phyloP scores from a whole-genome alignment of 2,888 invertebrate genomes.

The Sinotaia quadrata region DNA sequence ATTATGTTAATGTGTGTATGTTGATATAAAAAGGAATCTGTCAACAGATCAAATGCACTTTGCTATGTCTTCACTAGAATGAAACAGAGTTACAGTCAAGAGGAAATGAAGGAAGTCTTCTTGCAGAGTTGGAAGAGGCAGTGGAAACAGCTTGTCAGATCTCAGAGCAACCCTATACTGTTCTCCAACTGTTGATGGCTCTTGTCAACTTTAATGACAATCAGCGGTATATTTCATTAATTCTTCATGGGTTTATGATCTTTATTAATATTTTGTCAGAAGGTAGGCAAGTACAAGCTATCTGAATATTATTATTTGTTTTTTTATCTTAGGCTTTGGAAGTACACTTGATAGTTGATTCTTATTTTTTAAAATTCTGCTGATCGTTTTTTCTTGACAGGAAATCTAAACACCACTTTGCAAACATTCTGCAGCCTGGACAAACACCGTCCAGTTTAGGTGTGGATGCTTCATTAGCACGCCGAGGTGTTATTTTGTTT shows the following conservation, averaged over 20 bases:
- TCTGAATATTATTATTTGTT: too few relatives aligned
- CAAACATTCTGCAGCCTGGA: conserved; percentile 37
- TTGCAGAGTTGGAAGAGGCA: conserved; percentile 19
- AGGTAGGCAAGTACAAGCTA: too few relatives aligned
- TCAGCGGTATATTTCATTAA: conserved; percentile 11
- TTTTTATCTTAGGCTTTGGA: too few relatives aligned
- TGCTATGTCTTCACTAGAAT: too few relatives aligned
- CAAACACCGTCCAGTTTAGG: conserved; percentile 35
- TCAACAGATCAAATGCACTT: too few relatives aligned
- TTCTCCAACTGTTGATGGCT: conserved; percentile 13
- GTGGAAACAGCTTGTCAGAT: neutral
- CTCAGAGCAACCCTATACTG: conserved; percentile 2
- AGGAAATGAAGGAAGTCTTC: neutral
- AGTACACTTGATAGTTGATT: too few relatives aligned
- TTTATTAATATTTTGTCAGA: too few relatives aligned
- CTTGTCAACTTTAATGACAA: conserved; percentile 6
- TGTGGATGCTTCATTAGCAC: conserved; percentile 42
- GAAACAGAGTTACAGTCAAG: too few relatives aligned
- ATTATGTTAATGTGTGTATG: too few relatives aligned
- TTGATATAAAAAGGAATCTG: too few relatives aligned
- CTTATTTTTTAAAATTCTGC: neutral
- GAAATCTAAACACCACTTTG: conserved; percentile 45
- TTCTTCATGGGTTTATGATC: too few relatives aligned
- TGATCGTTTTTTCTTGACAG: conserved; percentile 31
- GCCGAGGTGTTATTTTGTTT: conserved; percentile 41